Base-by-base conservation (phyloP, 2,113 vertebrate genomes). In the Struthidea cinerea region DNA sequence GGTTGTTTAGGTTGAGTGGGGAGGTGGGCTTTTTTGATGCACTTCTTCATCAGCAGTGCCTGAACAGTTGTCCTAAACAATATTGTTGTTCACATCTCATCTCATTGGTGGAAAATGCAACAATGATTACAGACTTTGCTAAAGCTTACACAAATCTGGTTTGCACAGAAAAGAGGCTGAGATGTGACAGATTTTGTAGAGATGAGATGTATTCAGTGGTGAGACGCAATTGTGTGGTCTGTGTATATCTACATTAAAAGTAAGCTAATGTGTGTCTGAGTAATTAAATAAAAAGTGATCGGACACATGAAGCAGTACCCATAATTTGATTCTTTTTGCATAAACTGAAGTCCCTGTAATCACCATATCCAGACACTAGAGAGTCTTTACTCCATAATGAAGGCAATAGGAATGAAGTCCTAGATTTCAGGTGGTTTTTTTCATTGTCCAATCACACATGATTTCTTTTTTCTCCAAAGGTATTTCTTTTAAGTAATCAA, bases 1-100 rank as follows among this genome's bases (percentile, higher is more conserved):
- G 2, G 11, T 28, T 53, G 18, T 21, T 69, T 69, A 37, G 16
- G 2, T 14, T 63, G 44, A 11, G 7, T 32, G 24, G 21, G 3
- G 11, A 2, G 1, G 3, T 0, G 0, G 22, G 4, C 6, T 8
- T 27, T 50, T 63, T 68, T 64, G 11, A 22, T 53, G 14, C 10
- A 21, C 13, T 59, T 56, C 30, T 60, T 63, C 26, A 26, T 23
- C 26, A 59, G 17, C 15, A 46, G 19, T 68, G 12, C 24, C 20
- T 63, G 33, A 32, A 64, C 3, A 24, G 2, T 30, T 68, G 39
- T 8, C 17, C 8, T 22, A 13, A 91, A 57, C 37, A 57, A 21
- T 6, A 5, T 7, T 35, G 6, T 2, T 46, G 28, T 13, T 75
- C 8, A 33, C 0, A 1, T 71, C 56, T 71, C 28, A 17, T 46